Conservation (phyloP, 2,113 vertebrate species). For the Passer montanus region DNA sequence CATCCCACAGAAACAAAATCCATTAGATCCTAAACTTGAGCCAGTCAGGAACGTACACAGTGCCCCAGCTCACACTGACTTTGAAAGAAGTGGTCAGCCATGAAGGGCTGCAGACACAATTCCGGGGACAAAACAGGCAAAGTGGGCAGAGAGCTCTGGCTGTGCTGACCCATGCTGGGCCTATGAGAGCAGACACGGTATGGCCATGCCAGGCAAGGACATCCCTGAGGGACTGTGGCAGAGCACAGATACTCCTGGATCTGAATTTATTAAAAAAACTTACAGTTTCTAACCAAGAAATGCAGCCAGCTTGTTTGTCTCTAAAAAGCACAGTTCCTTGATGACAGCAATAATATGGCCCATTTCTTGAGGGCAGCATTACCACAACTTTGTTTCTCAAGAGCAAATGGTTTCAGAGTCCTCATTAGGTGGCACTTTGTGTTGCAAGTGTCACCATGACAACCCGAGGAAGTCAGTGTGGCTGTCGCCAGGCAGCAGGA, state of each 20-base stretch:
- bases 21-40: background rate
- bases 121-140: background rate
- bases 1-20: background rate
- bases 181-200: background rate
- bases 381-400: background rate
- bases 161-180: rapidly evolving
- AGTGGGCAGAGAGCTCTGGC: background rate
- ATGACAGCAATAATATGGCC: background rate
- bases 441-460: background rate
- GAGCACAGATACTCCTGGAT: background rate
- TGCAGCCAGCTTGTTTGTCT: background rate
- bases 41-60: background rate
- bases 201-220: background rate
- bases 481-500: background rate
- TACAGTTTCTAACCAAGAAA: background rate
- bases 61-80: background rate
- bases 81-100: background rate
- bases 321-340: background rate
- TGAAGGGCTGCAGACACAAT: background rate
- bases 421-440: background rate
- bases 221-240: background rate
- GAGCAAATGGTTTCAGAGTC: background rate
- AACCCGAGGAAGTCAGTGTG: background rate
- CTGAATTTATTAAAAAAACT: background rate
- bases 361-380: background rate